phyloP scores from a whole-genome alignment of 2,797 vertebrate genomes.

The Lacerta agilis region DNA sequence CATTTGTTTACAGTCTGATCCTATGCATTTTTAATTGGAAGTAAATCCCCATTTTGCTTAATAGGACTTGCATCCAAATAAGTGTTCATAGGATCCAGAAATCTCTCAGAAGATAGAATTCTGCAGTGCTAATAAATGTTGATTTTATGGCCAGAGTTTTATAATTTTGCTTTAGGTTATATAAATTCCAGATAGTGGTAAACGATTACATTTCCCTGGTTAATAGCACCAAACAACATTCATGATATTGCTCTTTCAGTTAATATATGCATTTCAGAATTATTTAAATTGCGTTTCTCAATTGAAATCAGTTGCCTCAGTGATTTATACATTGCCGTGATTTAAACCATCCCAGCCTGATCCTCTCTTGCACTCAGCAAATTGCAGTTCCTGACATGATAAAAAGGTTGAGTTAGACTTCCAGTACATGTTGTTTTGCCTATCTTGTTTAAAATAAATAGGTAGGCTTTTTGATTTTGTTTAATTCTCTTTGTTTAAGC shows the following conservation, averaged over 20 bases:
- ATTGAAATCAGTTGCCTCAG: not conserved
- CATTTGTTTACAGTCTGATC: not conserved
- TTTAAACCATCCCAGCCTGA: not conserved
- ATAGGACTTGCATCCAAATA: not conserved
- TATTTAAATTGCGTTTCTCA: not conserved
- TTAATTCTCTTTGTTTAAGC: not conserved
- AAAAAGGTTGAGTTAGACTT: slow-evolving; percentile 13
- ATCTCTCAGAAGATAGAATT: not conserved
- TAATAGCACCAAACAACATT: not conserved
- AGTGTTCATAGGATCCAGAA: not conserved
- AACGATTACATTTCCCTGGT: not conserved
- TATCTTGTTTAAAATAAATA: not conserved
- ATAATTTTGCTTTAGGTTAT: not conserved
- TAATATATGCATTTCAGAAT: not conserved
- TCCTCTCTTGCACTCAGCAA: not conserved
- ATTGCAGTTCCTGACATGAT: not conserved
- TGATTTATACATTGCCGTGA: not conserved
- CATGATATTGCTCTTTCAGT: too few relatives aligned
- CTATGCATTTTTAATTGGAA: not conserved
- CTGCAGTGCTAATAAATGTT: not conserved
- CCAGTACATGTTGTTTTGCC: slow-evolving; percentile 35
- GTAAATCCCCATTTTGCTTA: not conserved
- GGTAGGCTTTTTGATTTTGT: not conserved
- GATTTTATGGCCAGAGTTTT: not conserved
- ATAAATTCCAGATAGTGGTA: not conserved